These are phyloP conservation scores for Anableps anableps DNA, from an alignment of 2,797 vertebrate genomes.

Conservation along the genomic window DNA sequence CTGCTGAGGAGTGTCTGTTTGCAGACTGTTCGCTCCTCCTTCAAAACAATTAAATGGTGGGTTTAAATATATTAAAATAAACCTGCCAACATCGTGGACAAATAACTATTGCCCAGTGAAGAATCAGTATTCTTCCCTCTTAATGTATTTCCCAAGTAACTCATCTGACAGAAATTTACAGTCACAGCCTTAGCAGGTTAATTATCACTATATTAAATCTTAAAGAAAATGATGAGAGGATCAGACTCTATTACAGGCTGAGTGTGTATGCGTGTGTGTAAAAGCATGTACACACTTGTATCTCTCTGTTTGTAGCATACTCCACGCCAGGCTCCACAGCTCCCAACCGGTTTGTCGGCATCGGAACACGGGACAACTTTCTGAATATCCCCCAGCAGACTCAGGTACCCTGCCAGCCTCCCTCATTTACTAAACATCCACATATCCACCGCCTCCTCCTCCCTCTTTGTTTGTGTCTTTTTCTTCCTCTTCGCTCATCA, in stretches of 20 bases:
- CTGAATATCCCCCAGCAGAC: slow-evolving; percentile 97
- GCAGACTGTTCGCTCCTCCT: slow-evolving; percentile 43
- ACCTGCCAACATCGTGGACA: slow-evolving; percentile 47
- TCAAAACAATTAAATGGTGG: slow-evolving; percentile 44
- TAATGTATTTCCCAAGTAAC: slow-evolving; percentile 33
- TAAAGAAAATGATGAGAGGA: slow-evolving; percentile 40
- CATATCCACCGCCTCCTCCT: slow-evolving; percentile 51
- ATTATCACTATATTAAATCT: slow-evolving; percentile 28
- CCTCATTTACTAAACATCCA: slow-evolving; percentile 70
- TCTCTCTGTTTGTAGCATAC: slow-evolving; percentile 89
- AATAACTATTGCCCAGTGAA: slow-evolving; percentile 43
- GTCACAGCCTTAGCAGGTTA: slow-evolving; percentile 28
- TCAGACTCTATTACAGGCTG: slow-evolving; percentile 61
- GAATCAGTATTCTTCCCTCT: slow-evolving; percentile 53
- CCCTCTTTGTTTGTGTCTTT: slow-evolving; percentile 50
- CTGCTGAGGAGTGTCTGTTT: slow-evolving; percentile 66
- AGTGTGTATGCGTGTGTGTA: slow-evolving; percentile 76
- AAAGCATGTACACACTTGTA: slow-evolving; percentile 80
- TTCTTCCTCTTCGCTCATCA: slow-evolving; percentile 45
- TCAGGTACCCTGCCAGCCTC: slow-evolving; percentile 85
- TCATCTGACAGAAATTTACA: slow-evolving; percentile 46
- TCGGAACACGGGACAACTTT: slow-evolving; percentile 99
- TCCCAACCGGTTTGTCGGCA: slow-evolving; percentile 99
- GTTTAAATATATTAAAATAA: slow-evolving; percentile 35
- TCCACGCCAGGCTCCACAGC: slow-evolving; percentile 95